Conservation (phyloP, 2,113 vertebrate genomes). For the Geococcyx californianus region DNA sequence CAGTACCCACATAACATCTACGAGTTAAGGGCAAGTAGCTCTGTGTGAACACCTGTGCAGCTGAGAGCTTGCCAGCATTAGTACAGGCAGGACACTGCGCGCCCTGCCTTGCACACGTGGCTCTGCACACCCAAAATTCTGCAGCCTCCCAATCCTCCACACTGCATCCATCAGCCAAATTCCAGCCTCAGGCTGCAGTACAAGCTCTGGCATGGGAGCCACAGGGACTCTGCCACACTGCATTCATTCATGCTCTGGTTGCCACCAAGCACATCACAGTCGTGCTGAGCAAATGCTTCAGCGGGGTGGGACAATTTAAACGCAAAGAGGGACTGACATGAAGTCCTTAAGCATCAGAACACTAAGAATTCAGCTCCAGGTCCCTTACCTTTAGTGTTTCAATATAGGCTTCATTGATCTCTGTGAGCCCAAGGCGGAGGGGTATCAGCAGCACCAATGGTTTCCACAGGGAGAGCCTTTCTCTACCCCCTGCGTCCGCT, state of each 20-base stretch:
- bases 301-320: background rate
- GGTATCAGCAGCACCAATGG: slow-evolving; percentile 96
- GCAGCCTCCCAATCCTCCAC: background rate
- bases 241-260: background rate
- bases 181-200: background rate
- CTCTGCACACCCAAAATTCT: background rate
- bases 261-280: background rate
- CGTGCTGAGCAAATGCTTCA: background rate
- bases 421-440: slow-evolving; percentile 92
- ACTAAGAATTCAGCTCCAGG: background rate
- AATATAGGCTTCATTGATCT: slow-evolving; percentile 97
- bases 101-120: background rate
- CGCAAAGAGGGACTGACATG: background rate
- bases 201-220: background rate
- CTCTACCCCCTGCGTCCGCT: slow-evolving; percentile 67
- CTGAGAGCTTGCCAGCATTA: background rate
- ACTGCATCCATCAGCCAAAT: background rate
- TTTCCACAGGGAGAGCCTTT: slow-evolving; percentile 81
- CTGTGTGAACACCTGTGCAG: accelerated
- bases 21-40: background rate
- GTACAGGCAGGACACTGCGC: background rate
- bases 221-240: background rate
- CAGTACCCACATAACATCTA: background rate
- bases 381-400: slow-evolving; percentile 91
- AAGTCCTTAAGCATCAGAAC: background rate